A percentile compares a stretch with the other conserved stretches of the same genome.
phyloP scores from a whole-genome alignment of 2,797 vertebrate genomes.

The Siniperca scherzeri region DNA sequence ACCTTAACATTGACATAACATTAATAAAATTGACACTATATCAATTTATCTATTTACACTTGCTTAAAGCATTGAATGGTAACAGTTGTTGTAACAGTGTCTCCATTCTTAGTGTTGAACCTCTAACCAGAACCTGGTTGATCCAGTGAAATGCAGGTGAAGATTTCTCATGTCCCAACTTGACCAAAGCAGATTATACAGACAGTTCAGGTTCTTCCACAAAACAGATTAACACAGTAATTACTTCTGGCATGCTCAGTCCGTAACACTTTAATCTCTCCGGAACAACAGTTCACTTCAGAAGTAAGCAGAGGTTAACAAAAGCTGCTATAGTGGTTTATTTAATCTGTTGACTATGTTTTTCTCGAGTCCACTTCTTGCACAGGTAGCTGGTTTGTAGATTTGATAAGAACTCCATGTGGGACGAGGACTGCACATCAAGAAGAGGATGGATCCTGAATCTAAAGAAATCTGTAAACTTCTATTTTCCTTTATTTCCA shows the following conservation, averaged over 20 bases:
- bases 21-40: neutral
- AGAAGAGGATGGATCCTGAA: slow-evolving; percentile 47
- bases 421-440: slow-evolving; percentile 41
- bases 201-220: slow-evolving; percentile 73
- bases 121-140: slow-evolving; percentile 1
- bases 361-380: slow-evolving; percentile 29
- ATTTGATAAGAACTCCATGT: slow-evolving; percentile 35
- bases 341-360: slow-evolving; percentile 71
- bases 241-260: slow-evolving; percentile 76
- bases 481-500: slow-evolving; percentile 10
- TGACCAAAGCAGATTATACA: slow-evolving; percentile 79
- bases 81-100: neutral
- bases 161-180: slow-evolving; percentile 35
- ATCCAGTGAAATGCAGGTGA: slow-evolving; percentile 42
- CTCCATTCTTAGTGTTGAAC: neutral
- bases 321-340: slow-evolving; percentile 66
- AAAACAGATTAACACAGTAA: slow-evolving; percentile 72
- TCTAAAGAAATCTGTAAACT: slow-evolving; percentile 46
- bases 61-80: no score
- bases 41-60: neutral
- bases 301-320: slow-evolving; percentile 73
- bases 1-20: neutral
- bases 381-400: slow-evolving; percentile 10
- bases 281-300: slow-evolving; percentile 78
- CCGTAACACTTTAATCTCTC: slow-evolving; percentile 81